phyloP scores from a whole-genome alignment of 1,140 invertebrate species.

The Homalodisca vitripennis region DNA sequence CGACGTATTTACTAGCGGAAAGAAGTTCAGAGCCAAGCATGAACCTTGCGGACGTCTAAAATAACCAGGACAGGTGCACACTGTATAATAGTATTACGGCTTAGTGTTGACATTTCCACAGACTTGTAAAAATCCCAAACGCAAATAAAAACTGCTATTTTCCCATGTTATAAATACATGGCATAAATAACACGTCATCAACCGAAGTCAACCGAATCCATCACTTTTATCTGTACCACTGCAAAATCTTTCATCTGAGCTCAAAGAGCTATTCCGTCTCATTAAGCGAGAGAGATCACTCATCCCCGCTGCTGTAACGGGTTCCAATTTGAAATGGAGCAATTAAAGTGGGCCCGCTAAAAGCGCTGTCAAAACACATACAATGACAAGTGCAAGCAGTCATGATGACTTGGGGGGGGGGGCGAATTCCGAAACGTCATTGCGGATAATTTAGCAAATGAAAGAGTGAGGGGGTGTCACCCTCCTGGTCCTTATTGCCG shows the following conservation, averaged over 20 bases:
- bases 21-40: too few species aligned
- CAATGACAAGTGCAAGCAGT: slow-evolving; percentile 18
- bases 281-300: neutral
- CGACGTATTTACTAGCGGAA: too few species aligned
- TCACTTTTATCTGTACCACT: neutral
- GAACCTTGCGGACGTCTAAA: too few species aligned
- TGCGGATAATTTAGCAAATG: slow-evolving; percentile 27
- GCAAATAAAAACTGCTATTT: neutral
- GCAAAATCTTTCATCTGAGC: neutral
- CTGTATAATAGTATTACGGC: too few species aligned
- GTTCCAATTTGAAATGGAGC: neutral
- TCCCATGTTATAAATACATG: neutral
- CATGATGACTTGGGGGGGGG: neutral
- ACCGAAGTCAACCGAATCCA: neutral
- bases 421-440: slow-evolving; percentile 24
- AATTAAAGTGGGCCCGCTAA: slow-evolving; percentile 24
- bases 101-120: too few species aligned
- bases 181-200: neutral
- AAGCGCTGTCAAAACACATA: slow-evolving; percentile 20
- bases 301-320: neutral
- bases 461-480: slow-evolving; percentile 12
- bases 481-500: neutral
- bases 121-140: too few species aligned
- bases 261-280: neutral
- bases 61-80: too few species aligned